phyloP scores from a whole-genome alignment of 1,140 invertebrate species.

The Sitophilus oryzae region DNA sequence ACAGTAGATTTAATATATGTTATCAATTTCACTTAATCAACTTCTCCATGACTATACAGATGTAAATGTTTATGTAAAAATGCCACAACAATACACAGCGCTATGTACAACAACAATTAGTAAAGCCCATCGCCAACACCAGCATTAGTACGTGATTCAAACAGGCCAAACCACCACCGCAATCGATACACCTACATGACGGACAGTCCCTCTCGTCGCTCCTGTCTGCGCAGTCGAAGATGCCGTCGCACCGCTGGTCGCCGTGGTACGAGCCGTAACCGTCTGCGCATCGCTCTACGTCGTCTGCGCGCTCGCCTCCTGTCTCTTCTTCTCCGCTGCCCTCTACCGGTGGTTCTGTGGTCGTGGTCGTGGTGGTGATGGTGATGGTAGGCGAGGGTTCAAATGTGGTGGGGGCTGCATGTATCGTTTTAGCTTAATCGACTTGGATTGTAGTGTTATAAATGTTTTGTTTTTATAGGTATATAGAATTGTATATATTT shows the following conservation, averaged over 20 bases:
- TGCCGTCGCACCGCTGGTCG: constrained; percentile 53
- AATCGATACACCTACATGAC: constrained; percentile 8
- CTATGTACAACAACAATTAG: constrained; percentile 3
- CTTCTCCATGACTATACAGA: neutral
- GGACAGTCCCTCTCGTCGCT: constrained; percentile 52
- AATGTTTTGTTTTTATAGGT: too few species aligned
- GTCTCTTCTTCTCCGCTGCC: constrained; percentile 34
- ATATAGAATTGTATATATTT: too few species aligned
- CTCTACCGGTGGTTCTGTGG: constrained; percentile 10
- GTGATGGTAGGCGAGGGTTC: constrained; percentile 21
- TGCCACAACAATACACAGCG: too few species aligned
- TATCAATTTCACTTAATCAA: constrained; percentile 4
- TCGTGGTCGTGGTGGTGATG: constrained; percentile 19
- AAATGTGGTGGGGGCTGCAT: constrained; percentile 3
- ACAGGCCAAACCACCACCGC: neutral
- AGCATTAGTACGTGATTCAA: neutral
- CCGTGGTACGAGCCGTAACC: constrained; percentile 45
- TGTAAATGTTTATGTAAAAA: too few species aligned
- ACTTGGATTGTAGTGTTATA: too few species aligned
- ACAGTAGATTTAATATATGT: constrained; percentile 6
- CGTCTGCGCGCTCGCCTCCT: constrained; percentile 47
- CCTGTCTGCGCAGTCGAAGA: constrained; percentile 52
- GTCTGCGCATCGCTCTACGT: constrained; percentile 46
- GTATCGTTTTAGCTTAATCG: neutral
- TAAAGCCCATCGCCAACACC: constrained; percentile 1